Conservation (phyloP, 2,888 invertebrate species). For the Hemithea aestivaria region DNA sequence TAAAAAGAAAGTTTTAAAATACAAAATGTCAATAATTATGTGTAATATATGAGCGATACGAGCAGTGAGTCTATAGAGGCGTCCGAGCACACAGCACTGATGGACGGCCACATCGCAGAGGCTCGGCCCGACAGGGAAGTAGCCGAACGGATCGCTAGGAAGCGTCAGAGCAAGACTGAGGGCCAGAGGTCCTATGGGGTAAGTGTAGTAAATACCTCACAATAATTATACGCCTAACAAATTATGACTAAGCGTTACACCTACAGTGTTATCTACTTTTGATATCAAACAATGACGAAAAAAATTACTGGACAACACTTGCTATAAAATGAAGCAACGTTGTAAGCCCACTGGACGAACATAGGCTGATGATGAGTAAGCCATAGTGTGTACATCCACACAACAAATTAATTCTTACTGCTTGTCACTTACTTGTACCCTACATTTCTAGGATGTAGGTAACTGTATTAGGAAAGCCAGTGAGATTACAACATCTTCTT, state of each 20-base stretch:
- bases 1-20: not conserved
- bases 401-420: too few relatives aligned
- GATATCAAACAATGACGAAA: too few relatives aligned
- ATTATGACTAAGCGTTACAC: constrained; percentile 15
- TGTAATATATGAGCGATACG: constrained; percentile 65
- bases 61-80: constrained; percentile 78
- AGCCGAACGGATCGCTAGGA: constrained; percentile 74
- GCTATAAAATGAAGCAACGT: too few relatives aligned
- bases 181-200: constrained; percentile 76
- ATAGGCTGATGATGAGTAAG: too few relatives aligned
- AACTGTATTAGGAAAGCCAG: too few relatives aligned
- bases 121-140: constrained; percentile 78
- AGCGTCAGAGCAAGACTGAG: constrained; percentile 76
- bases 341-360: too few relatives aligned
- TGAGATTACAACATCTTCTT: too few relatives aligned
- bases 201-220: constrained; percentile 31
- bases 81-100: constrained; percentile 88
- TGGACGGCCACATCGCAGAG: constrained; percentile 90
- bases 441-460: too few relatives aligned
- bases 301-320: too few relatives aligned
- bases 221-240: not conserved
- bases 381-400: too few relatives aligned
- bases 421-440: too few relatives aligned
- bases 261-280: too few relatives aligned
- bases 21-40: constrained; percentile 43